Evolutionary conservation across 2,113 vertebrate species (phyloP).

Genomic region (Caloenas nicobarica): DNA sequence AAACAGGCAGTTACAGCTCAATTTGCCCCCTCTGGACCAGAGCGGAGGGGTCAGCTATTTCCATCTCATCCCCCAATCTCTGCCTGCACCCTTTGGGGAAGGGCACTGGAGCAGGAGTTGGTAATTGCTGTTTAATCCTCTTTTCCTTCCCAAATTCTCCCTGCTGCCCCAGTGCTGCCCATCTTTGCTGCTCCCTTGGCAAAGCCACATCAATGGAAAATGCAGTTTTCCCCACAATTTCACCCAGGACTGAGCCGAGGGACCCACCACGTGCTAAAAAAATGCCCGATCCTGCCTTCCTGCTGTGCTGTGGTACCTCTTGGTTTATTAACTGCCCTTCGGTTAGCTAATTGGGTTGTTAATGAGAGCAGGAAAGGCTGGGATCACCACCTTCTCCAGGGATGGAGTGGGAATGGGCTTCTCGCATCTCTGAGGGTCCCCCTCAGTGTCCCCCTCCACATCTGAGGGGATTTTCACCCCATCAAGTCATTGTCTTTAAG

Average conservation of each 20-base stretch:
- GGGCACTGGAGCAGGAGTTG: background rate
- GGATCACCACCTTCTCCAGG: background rate
- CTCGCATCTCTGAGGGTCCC: background rate
- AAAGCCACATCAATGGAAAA: background rate
- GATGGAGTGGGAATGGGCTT: no score
- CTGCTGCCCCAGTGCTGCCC: background rate
- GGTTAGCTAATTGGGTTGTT: background rate
- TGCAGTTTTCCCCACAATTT: background rate
- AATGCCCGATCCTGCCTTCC: background rate
- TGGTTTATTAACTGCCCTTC: background rate
- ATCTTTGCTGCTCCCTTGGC: background rate
- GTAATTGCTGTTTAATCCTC: background rate
- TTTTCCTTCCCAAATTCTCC: background rate
- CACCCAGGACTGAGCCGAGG: fast-evolving
- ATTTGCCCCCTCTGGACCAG: background rate
- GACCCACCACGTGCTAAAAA: background rate
- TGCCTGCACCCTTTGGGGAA: fast-evolving
- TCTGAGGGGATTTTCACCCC: background rate
- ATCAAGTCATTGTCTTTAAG: background rate
- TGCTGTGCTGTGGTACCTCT: background rate
- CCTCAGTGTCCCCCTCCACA: background rate
- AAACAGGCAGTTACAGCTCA: background rate
- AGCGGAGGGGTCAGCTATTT: background rate
- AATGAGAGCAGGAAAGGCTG: background rate
- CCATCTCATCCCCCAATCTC: background rate